Conservation (phyloP, 1,140 invertebrate genomes). For the Paraescarpia echinospica region DNA sequence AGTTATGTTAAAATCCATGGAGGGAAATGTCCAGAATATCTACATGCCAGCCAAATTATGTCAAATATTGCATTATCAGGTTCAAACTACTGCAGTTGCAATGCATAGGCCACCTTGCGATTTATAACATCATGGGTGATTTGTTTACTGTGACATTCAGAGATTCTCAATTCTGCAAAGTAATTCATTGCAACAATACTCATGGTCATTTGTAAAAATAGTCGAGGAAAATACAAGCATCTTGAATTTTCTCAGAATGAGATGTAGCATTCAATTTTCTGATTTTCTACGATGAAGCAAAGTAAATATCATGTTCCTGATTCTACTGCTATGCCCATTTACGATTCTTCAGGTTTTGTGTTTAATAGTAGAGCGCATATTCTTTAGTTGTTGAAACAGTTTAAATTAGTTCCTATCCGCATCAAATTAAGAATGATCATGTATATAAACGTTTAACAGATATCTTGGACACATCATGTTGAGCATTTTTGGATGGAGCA, state of each 20-base stretch:
- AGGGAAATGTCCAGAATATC: too few species aligned
- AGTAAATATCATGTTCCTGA: background rate
- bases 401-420: background rate
- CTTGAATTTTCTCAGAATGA: background rate
- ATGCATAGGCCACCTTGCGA: too few species aligned
- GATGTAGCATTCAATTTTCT: background rate
- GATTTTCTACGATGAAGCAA: background rate
- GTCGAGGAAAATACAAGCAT: background rate
- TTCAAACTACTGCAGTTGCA: background rate
- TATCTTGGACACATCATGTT: background rate
- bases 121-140: background rate
- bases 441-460: background rate
- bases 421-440: background rate
- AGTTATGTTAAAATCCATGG: too few species aligned
- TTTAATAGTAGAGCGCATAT: background rate
- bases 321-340: background rate
- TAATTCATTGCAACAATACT: background rate
- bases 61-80: background rate
- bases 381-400: background rate
- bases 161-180: background rate
- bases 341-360: background rate
- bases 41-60: too few species aligned
- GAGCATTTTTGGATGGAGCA: background rate
- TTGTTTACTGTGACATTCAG: background rate
- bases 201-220: background rate